A percentile compares a stretch with the other conserved stretches of the same genome.
These are phyloP conservation scores for Hybos culiciformis DNA, from an alignment of 2,888 invertebrate species.

Conservation along the genomic window DNA sequence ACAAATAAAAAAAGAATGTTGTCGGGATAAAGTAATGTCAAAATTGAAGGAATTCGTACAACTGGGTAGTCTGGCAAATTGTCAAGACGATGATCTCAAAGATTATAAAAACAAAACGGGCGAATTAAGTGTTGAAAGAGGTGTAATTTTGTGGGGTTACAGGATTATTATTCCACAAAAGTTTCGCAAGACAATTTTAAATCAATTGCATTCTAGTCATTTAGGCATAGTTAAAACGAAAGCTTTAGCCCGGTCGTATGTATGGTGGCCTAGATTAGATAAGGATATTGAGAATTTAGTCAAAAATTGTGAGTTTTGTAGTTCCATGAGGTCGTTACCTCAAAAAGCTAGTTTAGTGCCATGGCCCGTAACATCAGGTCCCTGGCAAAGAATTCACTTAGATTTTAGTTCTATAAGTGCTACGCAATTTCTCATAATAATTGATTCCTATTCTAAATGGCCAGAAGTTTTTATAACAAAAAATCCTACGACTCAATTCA, in stretches of 20 bases:
- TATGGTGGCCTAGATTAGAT: constrained; percentile 1
- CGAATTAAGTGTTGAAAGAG: not conserved
- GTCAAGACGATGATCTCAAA: not conserved
- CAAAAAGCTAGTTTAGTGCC: too few species aligned
- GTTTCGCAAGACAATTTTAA: not conserved
- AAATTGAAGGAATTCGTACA: too few species aligned
- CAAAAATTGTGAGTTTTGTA: not conserved
- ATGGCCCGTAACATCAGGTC: too few species aligned
- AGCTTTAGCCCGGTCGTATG: constrained; percentile 2
- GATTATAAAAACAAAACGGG: not conserved
- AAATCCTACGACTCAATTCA: too few species aligned
- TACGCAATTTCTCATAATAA: too few species aligned
- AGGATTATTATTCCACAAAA: constrained; percentile 1
- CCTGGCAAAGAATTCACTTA: too few species aligned
- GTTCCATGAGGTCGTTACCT: not conserved
- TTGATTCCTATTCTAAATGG: too few species aligned
- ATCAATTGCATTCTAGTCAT: constrained; percentile 1
- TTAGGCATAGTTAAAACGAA: constrained; percentile 3
- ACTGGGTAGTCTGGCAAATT: too few species aligned
- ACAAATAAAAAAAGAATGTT: too few species aligned
- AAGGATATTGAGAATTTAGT: not conserved
- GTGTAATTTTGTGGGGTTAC: constrained; percentile 6
- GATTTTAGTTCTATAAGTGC: too few species aligned
- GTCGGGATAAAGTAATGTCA: too few species aligned
- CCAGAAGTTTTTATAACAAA: too few species aligned